Conservation (phyloP, 2,797 vertebrate genomes). For the Gymnopithys bicolor region DNA sequence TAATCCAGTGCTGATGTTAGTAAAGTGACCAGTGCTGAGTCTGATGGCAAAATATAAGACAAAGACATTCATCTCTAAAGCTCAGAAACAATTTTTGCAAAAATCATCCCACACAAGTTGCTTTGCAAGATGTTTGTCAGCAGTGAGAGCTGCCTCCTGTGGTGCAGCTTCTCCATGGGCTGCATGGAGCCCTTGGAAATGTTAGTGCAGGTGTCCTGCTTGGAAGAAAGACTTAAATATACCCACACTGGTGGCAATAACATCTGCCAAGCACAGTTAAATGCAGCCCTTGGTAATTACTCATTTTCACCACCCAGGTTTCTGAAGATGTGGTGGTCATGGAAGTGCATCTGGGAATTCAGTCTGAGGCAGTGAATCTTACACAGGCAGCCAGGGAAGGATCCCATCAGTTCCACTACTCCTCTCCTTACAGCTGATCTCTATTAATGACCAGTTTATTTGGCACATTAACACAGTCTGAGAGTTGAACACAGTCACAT, state of each 20-base stretch:
- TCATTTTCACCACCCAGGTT: neutral
- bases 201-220: neutral
- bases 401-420: neutral
- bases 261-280: neutral
- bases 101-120: neutral
- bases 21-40: neutral
- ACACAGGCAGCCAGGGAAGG: neutral
- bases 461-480: neutral
- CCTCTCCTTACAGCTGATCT: neutral
- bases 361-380: neutral
- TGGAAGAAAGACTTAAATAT: neutral
- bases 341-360: neutral
- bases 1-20: neutral
- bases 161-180: neutral
- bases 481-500: neutral
- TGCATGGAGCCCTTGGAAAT: neutral
- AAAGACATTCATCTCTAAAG: neutral
- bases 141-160: neutral
- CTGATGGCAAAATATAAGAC: neutral
- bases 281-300: neutral
- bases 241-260: neutral
- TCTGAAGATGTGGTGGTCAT: neutral
- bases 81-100: neutral
- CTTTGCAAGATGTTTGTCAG: neutral
- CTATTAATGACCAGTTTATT: neutral